Evolutionary conservation across 1,140 invertebrate species (phyloP).

Genomic region (Drosophila littoralis): DNA sequence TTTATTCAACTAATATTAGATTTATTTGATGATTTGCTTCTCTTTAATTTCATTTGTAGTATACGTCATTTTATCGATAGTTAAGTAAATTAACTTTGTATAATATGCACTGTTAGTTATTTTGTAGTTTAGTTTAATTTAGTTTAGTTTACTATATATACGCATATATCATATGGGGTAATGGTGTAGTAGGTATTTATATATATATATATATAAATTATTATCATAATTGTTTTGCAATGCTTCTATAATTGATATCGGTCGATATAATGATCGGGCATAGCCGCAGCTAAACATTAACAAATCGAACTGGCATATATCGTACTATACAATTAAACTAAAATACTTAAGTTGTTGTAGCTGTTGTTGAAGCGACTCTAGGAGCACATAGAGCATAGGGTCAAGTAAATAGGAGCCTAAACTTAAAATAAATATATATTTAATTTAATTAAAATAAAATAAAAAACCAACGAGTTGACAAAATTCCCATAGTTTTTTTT

Average conservation of each 20-base stretch:
- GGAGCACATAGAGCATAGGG: conserved; percentile 44
- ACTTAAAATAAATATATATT: conserved; percentile 42
- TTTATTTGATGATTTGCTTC: conserved; percentile 64
- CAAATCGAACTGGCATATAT: conserved; percentile 31
- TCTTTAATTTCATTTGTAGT: conserved; percentile 53
- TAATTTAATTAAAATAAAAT: conserved; percentile 6
- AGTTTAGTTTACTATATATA: conserved; percentile 45
- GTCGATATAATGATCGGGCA: conserved; percentile 9
- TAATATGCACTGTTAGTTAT: conserved; percentile 56
- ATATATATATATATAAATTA: conserved; percentile 36
- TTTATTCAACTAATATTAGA: conserved; percentile 72
- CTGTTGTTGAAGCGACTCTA: conserved; percentile 42
- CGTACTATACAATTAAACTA: conserved; percentile 50
- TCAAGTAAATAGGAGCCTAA: conserved; percentile 31
- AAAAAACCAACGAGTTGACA: conserved; percentile 19
- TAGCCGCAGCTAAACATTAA: conserved; percentile 25
- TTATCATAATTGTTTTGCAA: conserved; percentile 41
- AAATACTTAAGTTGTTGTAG: conserved; percentile 49
- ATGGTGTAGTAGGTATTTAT: conserved; percentile 5
- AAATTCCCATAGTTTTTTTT: background rate
- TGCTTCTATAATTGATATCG: conserved; percentile 43
- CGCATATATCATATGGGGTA: conserved; percentile 27
- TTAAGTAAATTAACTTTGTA: conserved; percentile 45
- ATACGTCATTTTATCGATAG: conserved; percentile 47
- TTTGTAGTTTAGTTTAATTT: conserved; percentile 44